Evolutionary conservation across 2,888 invertebrate genomes (phyloP).

Genomic region (Parasteatoda lunata): DNA sequence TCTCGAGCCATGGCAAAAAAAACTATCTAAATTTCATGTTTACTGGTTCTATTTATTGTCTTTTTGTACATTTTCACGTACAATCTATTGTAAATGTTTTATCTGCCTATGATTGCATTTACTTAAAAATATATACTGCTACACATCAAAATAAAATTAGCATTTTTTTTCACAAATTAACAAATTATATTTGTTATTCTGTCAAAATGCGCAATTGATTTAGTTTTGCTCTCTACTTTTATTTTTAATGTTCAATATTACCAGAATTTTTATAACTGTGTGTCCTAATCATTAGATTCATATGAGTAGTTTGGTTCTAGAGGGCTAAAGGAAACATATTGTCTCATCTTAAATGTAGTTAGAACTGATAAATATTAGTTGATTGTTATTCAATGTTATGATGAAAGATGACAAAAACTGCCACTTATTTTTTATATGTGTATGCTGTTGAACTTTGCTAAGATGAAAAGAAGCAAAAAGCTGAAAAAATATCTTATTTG

Average conservation of each 20-base stretch:
- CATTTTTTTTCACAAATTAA: background rate
- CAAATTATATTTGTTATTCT: background rate
- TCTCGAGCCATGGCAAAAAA: no score
- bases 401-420: slow-evolving; percentile 39
- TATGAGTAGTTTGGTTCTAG: slow-evolving; percentile 23
- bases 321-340: background rate
- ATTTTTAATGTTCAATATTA: slow-evolving; percentile 1
- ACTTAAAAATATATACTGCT: no score
- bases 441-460: slow-evolving; percentile 46
- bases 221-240: background rate
- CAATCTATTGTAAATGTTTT: no score
- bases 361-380: slow-evolving; percentile 21
- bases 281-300: slow-evolving; percentile 29
- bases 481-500: slow-evolving; percentile 24
- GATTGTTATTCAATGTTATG: slow-evolving; percentile 53
- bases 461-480: slow-evolving; percentile 37
- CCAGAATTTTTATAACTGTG: slow-evolving; percentile 27
- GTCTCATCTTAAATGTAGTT: slow-evolving; percentile 26
- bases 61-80: no score
- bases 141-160: no score
- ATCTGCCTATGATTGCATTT: no score
- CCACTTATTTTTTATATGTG: slow-evolving; percentile 63
- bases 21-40: no score
- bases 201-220: no score
- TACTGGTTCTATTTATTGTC: no score